Evolutionary conservation across 2,113 vertebrate genomes (phyloP).

Genomic region (Apeltes quadracus): DNA sequence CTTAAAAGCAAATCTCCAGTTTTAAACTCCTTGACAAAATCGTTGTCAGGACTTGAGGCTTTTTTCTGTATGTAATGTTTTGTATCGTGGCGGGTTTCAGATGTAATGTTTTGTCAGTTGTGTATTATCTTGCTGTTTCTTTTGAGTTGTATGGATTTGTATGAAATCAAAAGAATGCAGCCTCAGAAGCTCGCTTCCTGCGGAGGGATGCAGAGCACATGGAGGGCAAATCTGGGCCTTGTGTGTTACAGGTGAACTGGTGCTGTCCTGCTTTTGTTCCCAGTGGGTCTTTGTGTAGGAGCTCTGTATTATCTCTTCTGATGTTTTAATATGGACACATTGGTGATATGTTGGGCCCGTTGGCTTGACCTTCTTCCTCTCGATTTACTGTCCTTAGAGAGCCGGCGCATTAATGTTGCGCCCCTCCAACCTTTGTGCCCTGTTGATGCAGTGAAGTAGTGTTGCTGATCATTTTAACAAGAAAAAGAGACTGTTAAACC

Average conservation of each 20-base stretch:
- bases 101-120: background rate
- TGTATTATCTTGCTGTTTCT: slow-evolving; percentile 12
- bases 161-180: background rate
- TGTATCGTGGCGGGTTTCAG: slow-evolving; percentile 8
- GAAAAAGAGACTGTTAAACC: slow-evolving; percentile 61
- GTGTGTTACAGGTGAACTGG: slow-evolving; percentile 36
- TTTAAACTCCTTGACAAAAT: background rate
- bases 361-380: background rate
- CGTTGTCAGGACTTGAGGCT: background rate
- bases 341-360: slow-evolving; percentile 8
- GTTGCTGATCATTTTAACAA: slow-evolving; percentile 64
- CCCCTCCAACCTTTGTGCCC: slow-evolving; percentile 11
- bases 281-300: slow-evolving; percentile 45
- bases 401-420: background rate
- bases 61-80: slow-evolving; percentile 22
- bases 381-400: slow-evolving; percentile 15
- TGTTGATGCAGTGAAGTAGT: slow-evolving; percentile 61
- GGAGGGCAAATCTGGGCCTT: background rate
- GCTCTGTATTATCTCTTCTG: slow-evolving; percentile 9
- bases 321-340: slow-evolving; percentile 17
- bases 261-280: slow-evolving; percentile 36
- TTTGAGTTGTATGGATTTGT: slow-evolving; percentile 11
- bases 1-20: slow-evolving; percentile 6
- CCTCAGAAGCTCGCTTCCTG: background rate
- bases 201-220: background rate